These are phyloP conservation scores for Calliopsis andreniformis DNA, from an alignment of 1,140 invertebrate species.

Conservation along the genomic window DNA sequence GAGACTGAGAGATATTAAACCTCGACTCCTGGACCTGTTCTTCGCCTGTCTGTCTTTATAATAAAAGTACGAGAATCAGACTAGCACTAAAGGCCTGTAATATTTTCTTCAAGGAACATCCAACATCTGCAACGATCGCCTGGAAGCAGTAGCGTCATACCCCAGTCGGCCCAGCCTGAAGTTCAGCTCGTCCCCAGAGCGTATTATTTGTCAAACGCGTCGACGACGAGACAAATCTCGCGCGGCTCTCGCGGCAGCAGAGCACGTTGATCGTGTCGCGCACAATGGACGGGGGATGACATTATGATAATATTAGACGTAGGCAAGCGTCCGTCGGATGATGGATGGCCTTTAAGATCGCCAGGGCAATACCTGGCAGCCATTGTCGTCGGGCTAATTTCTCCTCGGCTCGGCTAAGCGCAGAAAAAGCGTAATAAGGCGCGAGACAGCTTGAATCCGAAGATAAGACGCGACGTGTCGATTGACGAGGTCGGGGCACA, in stretches of 20 bases:
- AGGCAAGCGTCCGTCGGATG: conserved; percentile 49
- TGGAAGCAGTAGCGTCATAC: too few species aligned
- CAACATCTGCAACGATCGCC: too few species aligned
- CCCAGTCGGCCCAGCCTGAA: not conserved
- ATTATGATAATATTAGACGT: conserved; percentile 71
- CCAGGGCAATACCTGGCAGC: conserved; percentile 55
- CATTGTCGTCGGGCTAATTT: conserved; percentile 66
- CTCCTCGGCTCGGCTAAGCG: not conserved
- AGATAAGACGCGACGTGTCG: conserved; percentile 55
- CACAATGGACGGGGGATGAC: conserved; percentile 59
- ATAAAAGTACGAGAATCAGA: too few species aligned
- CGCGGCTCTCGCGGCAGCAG: conserved; percentile 28
- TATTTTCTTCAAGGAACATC: too few species aligned
- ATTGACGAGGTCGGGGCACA: conserved; percentile 50
- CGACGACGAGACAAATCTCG: conserved; percentile 33
- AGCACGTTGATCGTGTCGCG: conserved; percentile 56
- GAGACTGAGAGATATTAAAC: conserved; percentile 65
- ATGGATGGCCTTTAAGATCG: conserved; percentile 64
- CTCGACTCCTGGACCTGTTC: conserved; percentile 30
- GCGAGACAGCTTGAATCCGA: conserved; percentile 20
- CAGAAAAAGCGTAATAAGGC: conserved; percentile 51
- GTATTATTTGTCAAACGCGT: conserved; percentile 63
- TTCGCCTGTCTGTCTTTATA: conserved; percentile 4
- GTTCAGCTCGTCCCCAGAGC: not conserved
- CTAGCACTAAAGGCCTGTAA: too few species aligned